Base-by-base conservation (phyloP, 1,140 invertebrate genomes). In the Brachionus plicatilis region DNA sequence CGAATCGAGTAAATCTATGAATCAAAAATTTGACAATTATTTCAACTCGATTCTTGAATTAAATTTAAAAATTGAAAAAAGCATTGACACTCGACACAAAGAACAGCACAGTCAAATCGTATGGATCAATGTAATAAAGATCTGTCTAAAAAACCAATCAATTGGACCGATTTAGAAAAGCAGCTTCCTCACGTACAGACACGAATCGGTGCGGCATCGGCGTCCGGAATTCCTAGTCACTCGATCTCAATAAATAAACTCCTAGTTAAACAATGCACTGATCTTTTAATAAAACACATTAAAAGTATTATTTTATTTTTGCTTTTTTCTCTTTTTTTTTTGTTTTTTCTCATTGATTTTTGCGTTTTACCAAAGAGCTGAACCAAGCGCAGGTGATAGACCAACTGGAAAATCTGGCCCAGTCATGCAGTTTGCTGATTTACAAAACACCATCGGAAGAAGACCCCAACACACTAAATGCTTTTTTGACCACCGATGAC, bases 101-200 rank as follows among this genome's bases (percentile, higher is more conserved):
- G 29, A 33, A 50, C 43, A 76, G 20, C 3, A 76, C 43, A 50
- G 24, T 12, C 17, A 76, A 47, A 47, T 47, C 43, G 20, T 50
- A 76, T 76, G 72, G 72, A 76, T 76, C 45, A 50, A 76, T 76
- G 72, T 76, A 76, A 76, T 76, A 76, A 76, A 50, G 72, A 50
- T 50, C 45, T 76, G 20, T 45, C 27, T 76, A 76, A 76, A 76
- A 76, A 50, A 24, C 72, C 72, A 76, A 76, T 76, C 7, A 76
- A 29, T 76, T 76, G 72, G 72, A 76, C 27, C 72, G 72, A 76
- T 29, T 24, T 76, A 27, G 43, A 76, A 50, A 76, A 76, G 27
- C 72, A 76, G 27, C 8, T 76, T 20, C 72, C 45, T 45, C 17
- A 47, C 20, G 12, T 76, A 47, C 72, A 76, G 47, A 50, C 72